Percentiles rank a stretch among this genome's conserved stretches.
phyloP scores from a whole-genome alignment of 2,888 invertebrate genomes.

The Pterostichus madidus region DNA sequence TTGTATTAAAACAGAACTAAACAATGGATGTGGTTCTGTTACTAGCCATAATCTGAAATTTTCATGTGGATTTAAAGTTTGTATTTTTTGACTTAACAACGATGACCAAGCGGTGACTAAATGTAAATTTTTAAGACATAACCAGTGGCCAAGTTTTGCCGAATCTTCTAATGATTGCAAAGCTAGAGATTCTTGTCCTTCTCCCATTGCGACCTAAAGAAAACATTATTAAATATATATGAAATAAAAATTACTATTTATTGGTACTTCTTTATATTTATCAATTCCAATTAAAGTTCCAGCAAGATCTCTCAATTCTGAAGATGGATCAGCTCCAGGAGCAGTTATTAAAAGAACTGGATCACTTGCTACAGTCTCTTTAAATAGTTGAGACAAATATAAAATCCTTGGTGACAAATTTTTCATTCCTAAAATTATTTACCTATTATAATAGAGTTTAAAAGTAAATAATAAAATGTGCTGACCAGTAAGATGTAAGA shows the following conservation, averaged over 20 bases:
- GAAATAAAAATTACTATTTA: slow-evolving; percentile 20
- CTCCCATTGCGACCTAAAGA: slow-evolving; percentile 87
- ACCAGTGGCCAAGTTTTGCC: slow-evolving; percentile 84
- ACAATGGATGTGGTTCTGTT: slow-evolving; percentile 88
- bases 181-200: slow-evolving; percentile 86
- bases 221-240: slow-evolving; percentile 68
- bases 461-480: not conserved
- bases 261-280: slow-evolving; percentile 80
- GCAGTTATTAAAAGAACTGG: slow-evolving; percentile 92
- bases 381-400: slow-evolving; percentile 77
- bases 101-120: slow-evolving; percentile 86
- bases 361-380: slow-evolving; percentile 80
- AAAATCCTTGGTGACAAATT: slow-evolving; percentile 73
- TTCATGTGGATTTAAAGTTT: slow-evolving; percentile 76
- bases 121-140: slow-evolving; percentile 90
- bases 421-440: slow-evolving; percentile 68
- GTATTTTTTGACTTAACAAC: slow-evolving; percentile 84
- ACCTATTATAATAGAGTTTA: slow-evolving; percentile 56
- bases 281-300: slow-evolving; percentile 76
- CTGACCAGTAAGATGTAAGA: slow-evolving; percentile 83
- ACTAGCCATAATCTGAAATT: slow-evolving; percentile 91
- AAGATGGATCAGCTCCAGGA: slow-evolving; percentile 94
- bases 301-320: slow-evolving; percentile 86
- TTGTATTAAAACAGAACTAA: slow-evolving; percentile 87
- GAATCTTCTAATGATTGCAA: slow-evolving; percentile 81